Evolutionary conservation across 2,113 vertebrate genomes (phyloP).

Genomic region (Hystrix brachyura): DNA sequence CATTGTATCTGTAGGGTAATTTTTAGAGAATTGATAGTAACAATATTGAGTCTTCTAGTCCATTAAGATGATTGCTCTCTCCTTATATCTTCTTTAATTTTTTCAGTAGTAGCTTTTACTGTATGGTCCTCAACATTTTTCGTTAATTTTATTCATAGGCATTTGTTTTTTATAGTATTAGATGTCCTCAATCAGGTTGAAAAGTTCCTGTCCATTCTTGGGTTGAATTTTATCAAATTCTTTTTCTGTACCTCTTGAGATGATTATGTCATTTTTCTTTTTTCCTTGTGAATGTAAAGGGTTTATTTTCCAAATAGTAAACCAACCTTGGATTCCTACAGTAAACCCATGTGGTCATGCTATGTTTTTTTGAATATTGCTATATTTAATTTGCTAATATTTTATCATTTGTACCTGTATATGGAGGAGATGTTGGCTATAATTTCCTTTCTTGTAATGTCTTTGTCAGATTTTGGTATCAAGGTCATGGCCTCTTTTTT

Average conservation of each 20-base stretch:
- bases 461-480: conserved; percentile 57
- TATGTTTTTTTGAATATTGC: conserved; percentile 25
- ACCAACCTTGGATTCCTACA: conserved; percentile 13
- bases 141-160: not conserved
- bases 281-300: not conserved
- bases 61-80: not conserved
- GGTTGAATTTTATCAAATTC: conserved; percentile 28
- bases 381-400: conserved; percentile 31
- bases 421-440: conserved; percentile 3
- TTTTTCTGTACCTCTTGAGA: conserved; percentile 42
- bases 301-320: conserved; percentile 57
- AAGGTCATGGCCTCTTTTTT: not conserved
- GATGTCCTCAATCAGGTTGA: not conserved
- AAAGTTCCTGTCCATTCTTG: not conserved
- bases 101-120: not conserved
- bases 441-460: conserved; percentile 8
- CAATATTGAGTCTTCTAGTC: not conserved
- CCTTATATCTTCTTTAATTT: not conserved
- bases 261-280: not conserved
- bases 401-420: conserved; percentile 30
- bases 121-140: not conserved
- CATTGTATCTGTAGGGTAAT: not conserved
- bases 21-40: not conserved
- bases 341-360: conserved; percentile 35
- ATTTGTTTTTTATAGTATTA: not conserved